A percentile compares a stretch with the other conserved stretches of the same genome.
phyloP scores from a whole-genome alignment of 1,140 invertebrate genomes.

The Uloborus diversus region DNA sequence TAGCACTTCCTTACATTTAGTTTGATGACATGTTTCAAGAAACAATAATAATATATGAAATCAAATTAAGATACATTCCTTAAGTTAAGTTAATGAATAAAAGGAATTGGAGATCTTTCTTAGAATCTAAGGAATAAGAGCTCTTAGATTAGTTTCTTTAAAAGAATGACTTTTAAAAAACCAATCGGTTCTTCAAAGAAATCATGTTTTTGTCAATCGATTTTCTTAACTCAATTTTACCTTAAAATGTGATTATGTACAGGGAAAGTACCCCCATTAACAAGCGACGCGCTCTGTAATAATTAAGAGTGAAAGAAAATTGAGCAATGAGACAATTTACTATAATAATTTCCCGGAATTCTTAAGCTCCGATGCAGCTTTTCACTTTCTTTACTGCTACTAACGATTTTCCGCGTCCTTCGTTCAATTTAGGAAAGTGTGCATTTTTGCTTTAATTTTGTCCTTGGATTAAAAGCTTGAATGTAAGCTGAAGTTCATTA shows the following conservation, averaged over 20 bases:
- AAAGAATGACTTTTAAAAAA: too few relatives aligned
- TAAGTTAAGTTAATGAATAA: too few relatives aligned
- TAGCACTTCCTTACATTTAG: too few relatives aligned
- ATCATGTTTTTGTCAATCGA: not conserved
- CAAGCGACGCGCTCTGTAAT: not conserved
- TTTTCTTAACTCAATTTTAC: too few relatives aligned
- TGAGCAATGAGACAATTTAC: not conserved
- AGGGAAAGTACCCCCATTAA: not conserved
- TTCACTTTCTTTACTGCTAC: not conserved
- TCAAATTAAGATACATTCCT: too few relatives aligned
- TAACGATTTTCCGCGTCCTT: conserved; percentile 18
- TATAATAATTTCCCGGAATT: not conserved
- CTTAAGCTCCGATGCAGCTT: not conserved
- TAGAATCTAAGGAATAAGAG: too few relatives aligned
- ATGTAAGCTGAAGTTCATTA: conserved; percentile 15
- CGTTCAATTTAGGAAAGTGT: conserved; percentile 19
- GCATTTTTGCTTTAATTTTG: not conserved
- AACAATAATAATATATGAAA: too few relatives aligned
- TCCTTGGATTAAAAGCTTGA: not conserved
- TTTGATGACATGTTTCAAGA: too few relatives aligned
- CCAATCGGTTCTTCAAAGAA: not conserved
- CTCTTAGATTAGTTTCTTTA: too few relatives aligned
- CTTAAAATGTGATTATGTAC: not conserved
- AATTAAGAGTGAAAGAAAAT: not conserved
- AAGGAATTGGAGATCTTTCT: too few relatives aligned